Evolutionary conservation across 1,140 invertebrate species (phyloP), one percentile per base, ranked within the genome.

Genomic region (Neelides sp.): DNA sequence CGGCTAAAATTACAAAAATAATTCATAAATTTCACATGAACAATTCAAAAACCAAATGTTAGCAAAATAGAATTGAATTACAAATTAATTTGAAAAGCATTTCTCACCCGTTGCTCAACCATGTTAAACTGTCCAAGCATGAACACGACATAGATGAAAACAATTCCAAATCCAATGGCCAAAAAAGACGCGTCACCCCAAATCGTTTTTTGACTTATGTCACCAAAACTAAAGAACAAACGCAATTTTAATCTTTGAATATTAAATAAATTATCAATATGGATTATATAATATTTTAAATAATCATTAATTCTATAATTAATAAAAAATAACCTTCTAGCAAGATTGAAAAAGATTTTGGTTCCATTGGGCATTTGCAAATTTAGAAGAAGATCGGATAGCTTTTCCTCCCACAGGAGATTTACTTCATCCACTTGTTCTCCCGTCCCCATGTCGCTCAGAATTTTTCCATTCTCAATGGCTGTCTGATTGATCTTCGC

Each of bases 141-240:
- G 35, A 81, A 62, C 59, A 80, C 73, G 27, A 86, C 76, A 61
- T 83, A 88, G 39, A 82, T 54, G 54, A 82, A 78, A 72, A 85
- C 83, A 44, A 85, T 66, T 30, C 75, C 48, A 48, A 80, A 76
- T 48, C 83, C 82, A 51, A 77, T 63, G 26, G 73, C 66, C 10
- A 88, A 62, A 68, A 80, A 80, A 52, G 77, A 75, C 17, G 81
- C 71, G 63, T 88, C 84, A 65, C 77, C 74, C 63, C 82, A 80
- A 65, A 86, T 77, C 1, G 78, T 68, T 36, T 70, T 67, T 3
- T 71, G 70, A 62, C 75, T 82, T 8, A 80, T 75, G 64, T 85
- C 82, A 10, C 77, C 80, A 67, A 79, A 85, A 67, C 78, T 73
- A 52, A 30, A 64, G 63, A 50, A 26, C 49, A 50, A 4, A 22